Evolutionary conservation across 2,888 invertebrate genomes (phyloP).

Genomic region (Yponomeuta sedellus): DNA sequence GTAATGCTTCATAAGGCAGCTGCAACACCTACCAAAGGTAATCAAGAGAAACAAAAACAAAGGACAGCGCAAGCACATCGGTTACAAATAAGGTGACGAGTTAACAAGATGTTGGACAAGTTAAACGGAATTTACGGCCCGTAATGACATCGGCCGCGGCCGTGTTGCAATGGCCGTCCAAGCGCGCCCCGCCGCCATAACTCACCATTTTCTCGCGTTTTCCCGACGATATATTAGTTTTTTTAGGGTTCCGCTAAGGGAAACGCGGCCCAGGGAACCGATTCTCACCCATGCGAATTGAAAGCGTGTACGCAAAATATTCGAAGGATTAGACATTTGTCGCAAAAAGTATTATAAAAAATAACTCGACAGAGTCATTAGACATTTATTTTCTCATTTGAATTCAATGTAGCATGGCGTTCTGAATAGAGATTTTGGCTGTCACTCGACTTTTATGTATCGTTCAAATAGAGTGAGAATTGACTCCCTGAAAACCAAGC

Average conservation of each 20-base stretch:
- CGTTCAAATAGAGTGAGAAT: no score
- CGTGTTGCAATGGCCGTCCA: conserved; percentile 34
- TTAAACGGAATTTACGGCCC: conserved; percentile 40
- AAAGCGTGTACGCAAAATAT: no score
- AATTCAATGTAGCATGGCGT: no score
- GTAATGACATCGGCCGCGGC: conserved; percentile 53
- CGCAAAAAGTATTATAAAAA: no score
- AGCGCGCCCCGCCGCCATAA: conserved; percentile 39
- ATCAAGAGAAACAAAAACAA: neutral
- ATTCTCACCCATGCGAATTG: no score
- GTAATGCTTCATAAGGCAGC: neutral
- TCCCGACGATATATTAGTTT: conserved; percentile 56
- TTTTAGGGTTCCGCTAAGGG: conserved; percentile 21
- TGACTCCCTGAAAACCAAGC: no score
- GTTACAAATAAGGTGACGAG: neutral
- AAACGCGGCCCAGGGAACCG: no score
- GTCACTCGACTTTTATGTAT: no score
- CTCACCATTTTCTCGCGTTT: conserved; percentile 61
- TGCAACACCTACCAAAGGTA: neutral
- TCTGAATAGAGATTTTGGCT: no score
- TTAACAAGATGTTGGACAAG: conserved; percentile 8
- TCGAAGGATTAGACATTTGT: no score
- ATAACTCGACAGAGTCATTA: no score
- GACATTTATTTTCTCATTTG: no score
- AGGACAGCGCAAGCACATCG: neutral